Evolutionary conservation across 2,888 invertebrate species (phyloP).

Genomic region (Neoitamus cyanurus): DNA sequence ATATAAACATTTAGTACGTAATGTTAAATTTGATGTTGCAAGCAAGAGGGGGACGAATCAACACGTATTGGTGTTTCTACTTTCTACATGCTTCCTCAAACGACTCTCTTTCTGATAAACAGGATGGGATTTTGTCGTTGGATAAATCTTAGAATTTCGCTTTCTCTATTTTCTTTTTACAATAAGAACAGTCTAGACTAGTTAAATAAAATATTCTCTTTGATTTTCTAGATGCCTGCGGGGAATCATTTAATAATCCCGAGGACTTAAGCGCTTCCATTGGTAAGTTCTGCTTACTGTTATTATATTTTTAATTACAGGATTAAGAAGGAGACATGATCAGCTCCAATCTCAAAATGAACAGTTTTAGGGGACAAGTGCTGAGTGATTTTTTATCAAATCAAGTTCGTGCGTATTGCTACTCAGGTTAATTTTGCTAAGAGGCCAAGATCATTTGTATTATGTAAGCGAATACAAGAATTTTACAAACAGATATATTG

Average conservation of each 20-base stretch:
- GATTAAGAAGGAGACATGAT: neutral
- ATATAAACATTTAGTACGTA: constrained; percentile 8
- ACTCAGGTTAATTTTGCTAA: neutral
- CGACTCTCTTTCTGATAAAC: neutral
- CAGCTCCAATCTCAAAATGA: neutral
- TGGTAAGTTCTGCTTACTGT: neutral
- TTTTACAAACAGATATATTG: neutral
- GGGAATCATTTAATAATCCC: neutral
- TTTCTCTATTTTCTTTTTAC: neutral
- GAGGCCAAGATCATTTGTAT: neutral
- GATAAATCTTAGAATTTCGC: neutral
- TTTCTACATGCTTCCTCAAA: neutral
- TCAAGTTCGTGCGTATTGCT: neutral
- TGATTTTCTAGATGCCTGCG: constrained; percentile 1
- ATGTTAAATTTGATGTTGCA: constrained; percentile 3
- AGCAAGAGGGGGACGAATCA: neutral
- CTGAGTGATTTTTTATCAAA: neutral
- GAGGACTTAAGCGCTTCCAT: neutral
- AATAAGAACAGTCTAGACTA: neutral
- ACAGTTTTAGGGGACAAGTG: neutral
- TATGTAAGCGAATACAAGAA: neutral
- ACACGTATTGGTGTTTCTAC: neutral
- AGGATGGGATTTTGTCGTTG: neutral
- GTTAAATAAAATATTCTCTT: neutral
- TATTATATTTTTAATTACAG: neutral